Percentiles rank a stretch among this genome's conserved stretches.
Conservation (phyloP, 2,888 invertebrate genomes). For the Cosmopolites sordidus region DNA sequence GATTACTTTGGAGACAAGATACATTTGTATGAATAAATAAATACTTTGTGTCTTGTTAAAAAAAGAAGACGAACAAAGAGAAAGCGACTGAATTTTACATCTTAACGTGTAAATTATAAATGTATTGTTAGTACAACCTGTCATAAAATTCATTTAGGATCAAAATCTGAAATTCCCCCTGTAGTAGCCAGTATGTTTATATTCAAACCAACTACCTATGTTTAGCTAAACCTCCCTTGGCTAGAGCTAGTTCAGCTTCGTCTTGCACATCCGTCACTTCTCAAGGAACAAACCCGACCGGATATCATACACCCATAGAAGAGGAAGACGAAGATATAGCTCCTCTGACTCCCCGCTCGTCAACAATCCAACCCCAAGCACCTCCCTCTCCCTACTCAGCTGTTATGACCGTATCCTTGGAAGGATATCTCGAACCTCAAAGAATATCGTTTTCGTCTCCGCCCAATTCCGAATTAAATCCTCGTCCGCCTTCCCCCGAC, state of each 20-base stretch:
- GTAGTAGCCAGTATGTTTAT: too few relatives aligned
- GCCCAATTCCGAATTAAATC: constrained; percentile 66
- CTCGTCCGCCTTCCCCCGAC: constrained; percentile 66
- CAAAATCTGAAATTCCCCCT: too few relatives aligned
- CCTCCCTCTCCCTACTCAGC: constrained; percentile 80
- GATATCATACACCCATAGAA: constrained; percentile 76
- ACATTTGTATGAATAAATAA: too few relatives aligned
- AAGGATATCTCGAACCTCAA: constrained; percentile 80
- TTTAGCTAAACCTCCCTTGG: constrained; percentile 49
- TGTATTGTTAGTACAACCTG: too few relatives aligned
- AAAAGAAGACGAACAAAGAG: too few relatives aligned
- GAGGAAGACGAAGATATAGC: constrained; percentile 50
- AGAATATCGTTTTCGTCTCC: constrained; percentile 78
- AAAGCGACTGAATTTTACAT: too few relatives aligned
- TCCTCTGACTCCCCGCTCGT: constrained; percentile 53
- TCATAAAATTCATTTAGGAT: too few relatives aligned
- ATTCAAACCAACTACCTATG: too few relatives aligned
- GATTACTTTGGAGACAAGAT: too few relatives aligned
- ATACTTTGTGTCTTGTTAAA: too few relatives aligned
- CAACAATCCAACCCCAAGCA: constrained; percentile 50
- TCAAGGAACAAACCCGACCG: constrained; percentile 58
- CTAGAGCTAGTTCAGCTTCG: constrained; percentile 55
- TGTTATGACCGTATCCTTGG: constrained; percentile 76
- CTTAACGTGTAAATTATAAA: too few relatives aligned
- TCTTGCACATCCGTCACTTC: constrained; percentile 61